These are phyloP conservation scores for Ischnura elegans DNA, from an alignment of 2,888 invertebrate species.

Conservation along the genomic window DNA sequence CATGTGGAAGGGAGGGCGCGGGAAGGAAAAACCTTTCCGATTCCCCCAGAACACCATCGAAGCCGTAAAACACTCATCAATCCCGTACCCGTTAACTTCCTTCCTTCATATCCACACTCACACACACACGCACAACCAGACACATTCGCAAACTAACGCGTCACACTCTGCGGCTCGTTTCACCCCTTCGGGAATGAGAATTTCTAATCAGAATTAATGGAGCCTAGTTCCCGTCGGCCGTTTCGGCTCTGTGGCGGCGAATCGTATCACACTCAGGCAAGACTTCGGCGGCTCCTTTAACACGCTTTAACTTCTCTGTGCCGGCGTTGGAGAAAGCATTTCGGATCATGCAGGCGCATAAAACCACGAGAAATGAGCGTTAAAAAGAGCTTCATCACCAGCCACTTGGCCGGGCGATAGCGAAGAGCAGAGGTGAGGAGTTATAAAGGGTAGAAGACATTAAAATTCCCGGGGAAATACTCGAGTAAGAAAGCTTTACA, in stretches of 20 bases:
- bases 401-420: not conserved
- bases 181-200: not conserved
- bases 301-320: not conserved
- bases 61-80: slow-evolving; percentile 15
- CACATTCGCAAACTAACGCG: not conserved
- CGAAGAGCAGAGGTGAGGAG: not conserved
- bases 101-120: not conserved
- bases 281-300: not conserved
- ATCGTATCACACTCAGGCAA: not conserved
- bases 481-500: not conserved
- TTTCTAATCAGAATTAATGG: slow-evolving; percentile 15
- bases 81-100: not conserved
- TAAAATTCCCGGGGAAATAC: not conserved
- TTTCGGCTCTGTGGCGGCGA: not conserved
- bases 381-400: not conserved
- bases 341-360: not conserved
- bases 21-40: not conserved
- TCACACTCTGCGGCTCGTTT: not conserved
- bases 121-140: not conserved
- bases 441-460: no score
- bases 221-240: not conserved
- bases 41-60: not conserved
- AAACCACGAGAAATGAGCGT: not conserved
- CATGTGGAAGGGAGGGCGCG: not conserved
- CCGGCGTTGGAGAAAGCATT: not conserved